A percentile compares a stretch with the other conserved stretches of the same genome.
These are phyloP conservation scores for Chamaetylas fuelleborni DNA, from an alignment of 2,113 vertebrate genomes.

Conservation along the genomic window DNA sequence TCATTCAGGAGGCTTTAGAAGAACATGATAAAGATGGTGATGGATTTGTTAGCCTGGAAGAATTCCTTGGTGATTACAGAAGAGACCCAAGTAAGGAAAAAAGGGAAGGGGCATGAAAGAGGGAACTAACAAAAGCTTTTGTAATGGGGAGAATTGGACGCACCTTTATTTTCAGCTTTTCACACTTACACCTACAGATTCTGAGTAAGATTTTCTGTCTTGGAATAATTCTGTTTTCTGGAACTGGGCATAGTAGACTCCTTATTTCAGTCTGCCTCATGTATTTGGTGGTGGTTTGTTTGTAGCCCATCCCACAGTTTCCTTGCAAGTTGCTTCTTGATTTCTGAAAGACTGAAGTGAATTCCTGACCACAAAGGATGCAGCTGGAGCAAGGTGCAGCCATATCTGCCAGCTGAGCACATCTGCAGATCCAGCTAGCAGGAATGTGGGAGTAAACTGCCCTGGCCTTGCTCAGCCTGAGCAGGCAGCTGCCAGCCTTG, in stretches of 20 bases:
- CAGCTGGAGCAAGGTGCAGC: neutral
- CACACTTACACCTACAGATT: neutral
- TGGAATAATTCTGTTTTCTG: neutral
- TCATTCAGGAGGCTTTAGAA: constrained; percentile 91
- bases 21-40: constrained; percentile 91
- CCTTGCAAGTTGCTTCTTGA: neutral
- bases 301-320: neutral
- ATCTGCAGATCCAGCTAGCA: neutral
- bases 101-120: neutral
- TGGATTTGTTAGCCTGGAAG: constrained; percentile 87
- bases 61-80: constrained; percentile 92
- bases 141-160: neutral
- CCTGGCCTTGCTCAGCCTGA: neutral
- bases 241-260: neutral
- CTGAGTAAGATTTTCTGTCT: neutral
- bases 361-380: neutral
- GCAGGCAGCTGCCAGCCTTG: neutral
- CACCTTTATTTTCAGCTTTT: neutral
- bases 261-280: neutral
- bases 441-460: neutral
- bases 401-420: neutral
- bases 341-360: neutral
- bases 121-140: neutral
- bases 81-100: constrained; percentile 83
- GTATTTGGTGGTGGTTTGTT: neutral